Conservation (phyloP, 2,797 vertebrate genomes). For the Simalia tracyae region DNA sequence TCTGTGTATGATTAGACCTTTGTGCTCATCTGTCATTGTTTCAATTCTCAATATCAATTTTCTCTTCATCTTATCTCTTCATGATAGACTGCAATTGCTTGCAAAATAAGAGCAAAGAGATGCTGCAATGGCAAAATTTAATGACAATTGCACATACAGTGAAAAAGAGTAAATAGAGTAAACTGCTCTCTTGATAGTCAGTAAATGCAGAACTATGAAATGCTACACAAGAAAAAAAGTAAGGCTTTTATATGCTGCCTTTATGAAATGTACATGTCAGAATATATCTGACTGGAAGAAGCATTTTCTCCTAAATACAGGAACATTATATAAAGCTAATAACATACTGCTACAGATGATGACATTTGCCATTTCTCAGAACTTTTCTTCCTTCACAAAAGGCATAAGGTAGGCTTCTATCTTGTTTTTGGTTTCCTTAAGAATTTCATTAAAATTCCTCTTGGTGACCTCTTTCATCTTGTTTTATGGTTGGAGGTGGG, state of each 20-base stretch:
- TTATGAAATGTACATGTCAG: neutral
- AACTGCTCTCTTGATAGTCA: neutral
- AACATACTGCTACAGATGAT: neutral
- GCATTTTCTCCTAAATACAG: too few species aligned
- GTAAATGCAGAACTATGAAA: neutral
- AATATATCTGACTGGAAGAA: neutral
- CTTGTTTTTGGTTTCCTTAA: neutral
- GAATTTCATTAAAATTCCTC: neutral
- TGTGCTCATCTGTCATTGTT: slow-evolving; percentile 19
- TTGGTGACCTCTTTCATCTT: neutral
- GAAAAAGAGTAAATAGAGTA: slow-evolving; percentile 13
- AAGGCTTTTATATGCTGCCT: neutral
- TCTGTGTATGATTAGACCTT: slow-evolving; percentile 22
- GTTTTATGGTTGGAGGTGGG: neutral
- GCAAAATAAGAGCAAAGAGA: slow-evolving; percentile 6
- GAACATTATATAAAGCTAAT: neutral
- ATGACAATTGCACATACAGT: neutral
- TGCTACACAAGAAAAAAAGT: neutral
- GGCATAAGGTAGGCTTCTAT: neutral
- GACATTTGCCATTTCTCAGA: neutral
- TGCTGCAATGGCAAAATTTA: slow-evolving; percentile 27
- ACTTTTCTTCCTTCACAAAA: neutral
- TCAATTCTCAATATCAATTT: slow-evolving; percentile 37
- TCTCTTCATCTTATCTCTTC: slow-evolving; percentile 38
- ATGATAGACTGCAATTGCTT: slow-evolving; percentile 23